Percentiles rank a stretch among this genome's conserved stretches.
Conservation (phyloP, 2,888 invertebrate species). For the Aradus depressus region DNA sequence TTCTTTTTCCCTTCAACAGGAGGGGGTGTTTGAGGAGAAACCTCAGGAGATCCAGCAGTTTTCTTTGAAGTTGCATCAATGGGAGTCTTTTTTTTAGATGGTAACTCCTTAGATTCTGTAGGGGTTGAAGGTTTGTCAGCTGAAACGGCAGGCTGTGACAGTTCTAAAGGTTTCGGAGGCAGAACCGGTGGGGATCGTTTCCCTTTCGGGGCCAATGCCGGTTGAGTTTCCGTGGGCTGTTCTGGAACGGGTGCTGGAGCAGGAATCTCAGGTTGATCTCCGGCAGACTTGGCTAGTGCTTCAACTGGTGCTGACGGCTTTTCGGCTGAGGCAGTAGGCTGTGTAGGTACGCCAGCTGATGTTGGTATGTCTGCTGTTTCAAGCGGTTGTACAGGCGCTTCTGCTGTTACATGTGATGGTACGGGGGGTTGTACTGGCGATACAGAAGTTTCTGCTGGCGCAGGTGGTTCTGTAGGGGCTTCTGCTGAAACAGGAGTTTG, state of each 20-base stretch:
- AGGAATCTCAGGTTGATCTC: conserved; percentile 9
- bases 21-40: conserved; percentile 1
- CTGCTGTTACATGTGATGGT: conserved; percentile 24
- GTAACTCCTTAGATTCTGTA: conserved; percentile 4
- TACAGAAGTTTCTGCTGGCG: conserved; percentile 8
- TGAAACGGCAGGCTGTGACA: conserved; percentile 20
- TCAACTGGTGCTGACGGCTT: conserved; percentile 4
- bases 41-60: conserved; percentile 8
- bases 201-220: background rate
- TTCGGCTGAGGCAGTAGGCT: conserved; percentile 6
- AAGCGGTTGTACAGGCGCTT: conserved; percentile 20
- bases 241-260: conserved; percentile 15
- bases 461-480: conserved; percentile 19
- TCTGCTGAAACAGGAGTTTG: conserved; percentile 9
- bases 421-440: conserved; percentile 15
- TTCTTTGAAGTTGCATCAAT: too few species aligned
- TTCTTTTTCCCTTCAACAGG: background rate
- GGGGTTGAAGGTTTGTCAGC: conserved; percentile 18
- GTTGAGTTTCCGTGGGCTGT: conserved; percentile 1
- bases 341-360: conserved; percentile 9
- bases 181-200: conserved; percentile 7
- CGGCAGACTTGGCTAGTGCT: conserved; percentile 4
- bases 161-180: conserved; percentile 6
- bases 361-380: conserved; percentile 19
- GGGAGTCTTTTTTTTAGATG: too few species aligned